A percentile compares a stretch with the other conserved stretches of the same genome.
phyloP scores from a whole-genome alignment of 2,888 invertebrate genomes.

The Carcina quercana region DNA sequence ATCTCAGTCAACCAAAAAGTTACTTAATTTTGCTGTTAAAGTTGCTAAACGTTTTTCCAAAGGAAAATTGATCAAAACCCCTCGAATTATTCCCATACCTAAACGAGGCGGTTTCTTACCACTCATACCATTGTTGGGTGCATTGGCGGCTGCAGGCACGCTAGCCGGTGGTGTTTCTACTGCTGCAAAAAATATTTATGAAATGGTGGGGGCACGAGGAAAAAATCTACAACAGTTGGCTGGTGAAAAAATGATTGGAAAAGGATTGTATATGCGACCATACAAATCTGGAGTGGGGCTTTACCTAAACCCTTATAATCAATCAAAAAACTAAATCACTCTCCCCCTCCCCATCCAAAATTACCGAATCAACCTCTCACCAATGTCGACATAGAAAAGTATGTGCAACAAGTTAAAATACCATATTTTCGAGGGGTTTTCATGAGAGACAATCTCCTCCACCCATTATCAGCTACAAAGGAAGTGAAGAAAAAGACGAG shows the following conservation, averaged over 20 bases:
- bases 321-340: constrained; percentile 15
- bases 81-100: constrained; percentile 20
- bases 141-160: constrained; percentile 29
- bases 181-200: constrained; percentile 27
- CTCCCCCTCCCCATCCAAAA: constrained; percentile 1
- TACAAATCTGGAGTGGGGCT: constrained; percentile 35
- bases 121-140: constrained; percentile 35
- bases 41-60: constrained; percentile 1
- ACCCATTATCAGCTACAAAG: too few relatives aligned
- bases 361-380: constrained; percentile 10
- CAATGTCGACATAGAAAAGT: constrained; percentile 7
- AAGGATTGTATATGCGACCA: constrained; percentile 36
- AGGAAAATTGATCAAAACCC: not conserved
- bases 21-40: not conserved
- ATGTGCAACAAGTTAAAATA: constrained; percentile 7
- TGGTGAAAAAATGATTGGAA: constrained; percentile 10
- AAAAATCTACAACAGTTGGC: constrained; percentile 13
- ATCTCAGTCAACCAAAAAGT: not conserved
- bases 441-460: constrained; percentile 18
- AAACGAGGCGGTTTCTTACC: constrained; percentile 32
- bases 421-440: constrained; percentile 15
- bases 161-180: constrained; percentile 34
- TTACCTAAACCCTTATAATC: constrained; percentile 26
- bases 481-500: too few relatives aligned
- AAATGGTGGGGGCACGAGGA: constrained; percentile 27